Conservation (phyloP, 2,888 invertebrate genomes). For the Catocala sponsa region DNA sequence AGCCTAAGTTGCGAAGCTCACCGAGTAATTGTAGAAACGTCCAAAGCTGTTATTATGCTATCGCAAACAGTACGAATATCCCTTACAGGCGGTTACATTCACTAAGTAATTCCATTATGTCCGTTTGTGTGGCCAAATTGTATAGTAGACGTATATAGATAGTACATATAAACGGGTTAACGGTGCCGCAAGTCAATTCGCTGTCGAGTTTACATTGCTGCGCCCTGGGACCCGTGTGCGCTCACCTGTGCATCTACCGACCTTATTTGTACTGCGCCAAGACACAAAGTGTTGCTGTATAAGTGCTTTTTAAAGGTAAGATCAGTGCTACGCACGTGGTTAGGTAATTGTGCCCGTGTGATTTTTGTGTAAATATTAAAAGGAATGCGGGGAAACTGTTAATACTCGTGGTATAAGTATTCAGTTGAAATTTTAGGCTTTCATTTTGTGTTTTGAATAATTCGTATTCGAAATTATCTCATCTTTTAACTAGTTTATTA, state of each 20-base stretch:
- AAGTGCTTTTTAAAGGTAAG: conserved; percentile 8
- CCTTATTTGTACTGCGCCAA: conserved; percentile 20
- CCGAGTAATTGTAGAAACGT: conserved; percentile 17
- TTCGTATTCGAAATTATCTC: too few relatives aligned
- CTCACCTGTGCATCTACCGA: not conserved
- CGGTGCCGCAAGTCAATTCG: conserved; percentile 64
- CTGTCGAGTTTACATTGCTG: conserved; percentile 68
- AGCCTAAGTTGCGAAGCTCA: conserved; percentile 12
- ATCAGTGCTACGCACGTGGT: not conserved
- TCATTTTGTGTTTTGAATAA: too few relatives aligned
- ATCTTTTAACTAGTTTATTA: too few relatives aligned
- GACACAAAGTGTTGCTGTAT: conserved; percentile 17
- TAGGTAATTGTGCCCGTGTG: not conserved
- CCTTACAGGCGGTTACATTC: conserved; percentile 40
- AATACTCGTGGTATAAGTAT: too few relatives aligned
- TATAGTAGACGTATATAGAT: conserved; percentile 41
- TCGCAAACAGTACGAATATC: conserved; percentile 29
- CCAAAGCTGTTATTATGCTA: conserved; percentile 19
- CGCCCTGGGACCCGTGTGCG: conserved; percentile 35
- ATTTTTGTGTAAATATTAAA: not conserved
- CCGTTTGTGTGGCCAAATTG: conserved; percentile 39
- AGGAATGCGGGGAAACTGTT: not conserved
- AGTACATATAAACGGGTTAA: conserved; percentile 61
- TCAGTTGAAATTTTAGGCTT: conserved; percentile 4
- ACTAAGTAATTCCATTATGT: conserved; percentile 51